These are phyloP conservation scores for Catharus fuscescens DNA, from an alignment of 2,113 vertebrate genomes.

Conservation along the genomic window DNA sequence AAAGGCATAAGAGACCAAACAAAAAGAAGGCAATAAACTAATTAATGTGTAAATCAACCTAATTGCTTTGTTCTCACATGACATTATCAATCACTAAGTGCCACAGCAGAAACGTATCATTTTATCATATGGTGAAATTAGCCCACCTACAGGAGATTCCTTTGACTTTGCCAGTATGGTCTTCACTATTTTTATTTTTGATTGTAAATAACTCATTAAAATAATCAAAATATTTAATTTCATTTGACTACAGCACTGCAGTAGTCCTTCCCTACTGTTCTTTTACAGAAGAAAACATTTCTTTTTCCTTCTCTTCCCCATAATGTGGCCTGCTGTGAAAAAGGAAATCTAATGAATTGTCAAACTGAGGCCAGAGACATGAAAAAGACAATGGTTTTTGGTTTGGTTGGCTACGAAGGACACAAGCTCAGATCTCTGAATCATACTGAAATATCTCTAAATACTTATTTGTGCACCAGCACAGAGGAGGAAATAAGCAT, in stretches of 20 bases:
- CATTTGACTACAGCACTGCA: not conserved
- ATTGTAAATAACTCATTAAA: not conserved
- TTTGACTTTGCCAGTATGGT: not conserved
- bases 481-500: not conserved
- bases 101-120: not conserved
- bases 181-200: not conserved
- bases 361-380: not conserved
- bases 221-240: not conserved
- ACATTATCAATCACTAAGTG: slow-evolving; percentile 3
- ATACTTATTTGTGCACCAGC: not conserved
- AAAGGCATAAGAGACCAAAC: slow-evolving; percentile 6
- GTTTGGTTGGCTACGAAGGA: not conserved
- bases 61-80: slow-evolving; percentile 26
- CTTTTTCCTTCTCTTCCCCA: not conserved
- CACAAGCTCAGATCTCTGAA: not conserved
- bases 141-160: not conserved
- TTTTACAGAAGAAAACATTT: not conserved
- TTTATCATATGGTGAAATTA: not conserved
- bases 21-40: slow-evolving; percentile 35
- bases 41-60: slow-evolving; percentile 46
- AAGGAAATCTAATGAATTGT: not conserved
- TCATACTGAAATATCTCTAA: not conserved
- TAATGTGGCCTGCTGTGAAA: not conserved
- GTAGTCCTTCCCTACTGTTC: not conserved
- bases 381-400: not conserved